phyloP scores from a whole-genome alignment of 2,888 invertebrate genomes.

The Rambutsinella grinnellia region DNA sequence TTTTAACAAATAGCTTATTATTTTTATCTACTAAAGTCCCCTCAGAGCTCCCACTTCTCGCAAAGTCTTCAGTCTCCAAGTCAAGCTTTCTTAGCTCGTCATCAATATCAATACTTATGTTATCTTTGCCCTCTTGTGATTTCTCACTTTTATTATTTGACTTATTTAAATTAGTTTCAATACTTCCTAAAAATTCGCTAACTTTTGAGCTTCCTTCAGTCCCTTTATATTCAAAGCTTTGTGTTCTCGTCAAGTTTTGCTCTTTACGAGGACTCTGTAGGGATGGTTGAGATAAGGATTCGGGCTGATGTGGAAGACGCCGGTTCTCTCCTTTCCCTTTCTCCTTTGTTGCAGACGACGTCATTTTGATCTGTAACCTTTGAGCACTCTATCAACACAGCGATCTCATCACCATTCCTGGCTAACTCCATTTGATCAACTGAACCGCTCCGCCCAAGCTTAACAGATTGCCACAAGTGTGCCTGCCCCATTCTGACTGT shows the following conservation, averaged over 20 bases:
- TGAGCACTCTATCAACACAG: background rate
- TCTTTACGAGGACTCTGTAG: background rate
- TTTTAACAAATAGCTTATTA: background rate
- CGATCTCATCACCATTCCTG: conserved; percentile 8
- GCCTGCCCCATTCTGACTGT: conserved; percentile 6
- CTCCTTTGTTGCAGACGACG: conserved; percentile 16
- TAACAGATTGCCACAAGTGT: conserved; percentile 50
- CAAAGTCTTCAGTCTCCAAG: conserved; percentile 60
- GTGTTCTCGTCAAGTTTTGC: conserved; percentile 9
- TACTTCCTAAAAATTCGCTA: conserved; percentile 27
- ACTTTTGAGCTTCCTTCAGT: conserved; percentile 1
- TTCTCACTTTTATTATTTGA: background rate
- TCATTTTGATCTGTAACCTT: conserved; percentile 16
- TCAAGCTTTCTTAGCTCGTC: conserved; percentile 63
- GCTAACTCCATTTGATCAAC: conserved; percentile 20
- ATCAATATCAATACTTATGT: conserved; percentile 59
- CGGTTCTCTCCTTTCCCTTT: conserved; percentile 1
- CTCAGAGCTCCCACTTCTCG: conserved; percentile 8
- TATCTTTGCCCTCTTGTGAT: conserved; percentile 19
- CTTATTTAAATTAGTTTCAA: background rate
- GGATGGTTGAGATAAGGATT: conserved; percentile 35
- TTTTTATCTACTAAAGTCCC: background rate
- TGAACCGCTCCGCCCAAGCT: conserved; percentile 45
- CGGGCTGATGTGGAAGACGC: conserved; percentile 3
- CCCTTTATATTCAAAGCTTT: conserved; percentile 24